Base-by-base conservation (phyloP, 2,888 invertebrate species). In the Lasioglossum zephyrum region DNA sequence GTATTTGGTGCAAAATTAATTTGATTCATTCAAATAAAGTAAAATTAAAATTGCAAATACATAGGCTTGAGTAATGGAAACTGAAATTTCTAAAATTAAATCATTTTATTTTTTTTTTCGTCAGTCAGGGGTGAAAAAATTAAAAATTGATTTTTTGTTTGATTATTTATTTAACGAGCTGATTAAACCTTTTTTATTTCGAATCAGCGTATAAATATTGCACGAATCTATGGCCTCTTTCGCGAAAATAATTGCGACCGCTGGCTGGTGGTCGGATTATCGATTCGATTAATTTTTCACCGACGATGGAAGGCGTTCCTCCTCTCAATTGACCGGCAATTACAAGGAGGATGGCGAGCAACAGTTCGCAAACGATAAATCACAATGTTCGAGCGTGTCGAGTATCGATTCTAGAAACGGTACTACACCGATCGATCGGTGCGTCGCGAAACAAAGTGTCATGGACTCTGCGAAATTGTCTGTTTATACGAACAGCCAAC, bases 371-470 rank as follows among this genome's bases (percentile, higher is more conserved):
- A 73, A 44, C 79, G 79, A 85, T 85, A 85, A 85, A 85, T 85
- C 85, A 80, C 85, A 77, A 80, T 85, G 80, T 53, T 36, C 49
- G 76, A 85, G 76, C 75, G 72, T 60, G 70, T 53, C 78, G 83
- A 77, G 76, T 80, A 80, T 85, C 84, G 80, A 73, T 80, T 80
- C 70, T 77, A 77, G 85, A 79, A 85, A 85, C 85, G 85, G 85
- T 77, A 85, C 85, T 85, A n/a, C n/a, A n/a, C 76, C 75, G 86
- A 86, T 86, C 77, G 86, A 86, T 85, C 77, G 75, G 77, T 26
- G 80, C 77, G 85, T 81, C 73, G 73, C 81, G 86, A 81, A 85
- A 75, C 66, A 70, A 70, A 36, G 76, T 74, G 81, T 85, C 85
- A 75, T 72, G 85, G 85, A 85, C 79, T 72, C 70, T 16, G 74